Evolutionary conservation across 1,140 invertebrate genomes (phyloP).

Genomic region (Sycophaga agraensis): DNA sequence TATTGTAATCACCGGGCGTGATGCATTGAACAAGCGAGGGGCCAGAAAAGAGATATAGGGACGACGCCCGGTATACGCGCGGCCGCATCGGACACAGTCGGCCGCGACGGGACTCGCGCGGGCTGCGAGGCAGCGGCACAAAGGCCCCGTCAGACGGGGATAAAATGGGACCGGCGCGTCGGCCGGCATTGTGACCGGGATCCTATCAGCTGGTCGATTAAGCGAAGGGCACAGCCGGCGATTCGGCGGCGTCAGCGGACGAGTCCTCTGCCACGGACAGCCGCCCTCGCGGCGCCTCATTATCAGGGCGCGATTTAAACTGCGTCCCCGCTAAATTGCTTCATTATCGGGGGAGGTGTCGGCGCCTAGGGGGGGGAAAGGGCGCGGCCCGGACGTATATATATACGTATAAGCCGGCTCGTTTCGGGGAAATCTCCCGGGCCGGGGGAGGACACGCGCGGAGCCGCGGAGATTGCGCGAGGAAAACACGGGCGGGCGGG

Average conservation of each 20-base stretch:
- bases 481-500: conserved; percentile 9
- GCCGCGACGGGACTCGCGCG: too few species aligned
- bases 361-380: conserved; percentile 39
- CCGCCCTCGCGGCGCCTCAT: neutral
- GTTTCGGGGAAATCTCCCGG: conserved; percentile 47
- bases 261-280: neutral
- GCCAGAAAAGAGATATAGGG: too few species aligned
- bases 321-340: conserved; percentile 44
- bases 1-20: too few species aligned
- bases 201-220: conserved; percentile 11
- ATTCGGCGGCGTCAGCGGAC: neutral
- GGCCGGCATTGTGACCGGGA: too few species aligned
- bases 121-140: too few species aligned
- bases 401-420: conserved; percentile 35
- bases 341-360: conserved; percentile 41
- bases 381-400: conserved; percentile 34
- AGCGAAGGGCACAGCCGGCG: conserved; percentile 15
- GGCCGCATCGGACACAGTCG: too few species aligned
- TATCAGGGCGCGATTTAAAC: neutral
- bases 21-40: too few species aligned
- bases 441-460: too few species aligned
- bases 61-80: too few species aligned
- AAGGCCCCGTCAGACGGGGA: too few species aligned
- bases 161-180: too few species aligned
- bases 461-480: conserved; percentile 28